Evolutionary conservation across 2,888 invertebrate genomes (phyloP), one percentile per base, ranked within the genome.

Genomic region (Melipona beecheii): DNA sequence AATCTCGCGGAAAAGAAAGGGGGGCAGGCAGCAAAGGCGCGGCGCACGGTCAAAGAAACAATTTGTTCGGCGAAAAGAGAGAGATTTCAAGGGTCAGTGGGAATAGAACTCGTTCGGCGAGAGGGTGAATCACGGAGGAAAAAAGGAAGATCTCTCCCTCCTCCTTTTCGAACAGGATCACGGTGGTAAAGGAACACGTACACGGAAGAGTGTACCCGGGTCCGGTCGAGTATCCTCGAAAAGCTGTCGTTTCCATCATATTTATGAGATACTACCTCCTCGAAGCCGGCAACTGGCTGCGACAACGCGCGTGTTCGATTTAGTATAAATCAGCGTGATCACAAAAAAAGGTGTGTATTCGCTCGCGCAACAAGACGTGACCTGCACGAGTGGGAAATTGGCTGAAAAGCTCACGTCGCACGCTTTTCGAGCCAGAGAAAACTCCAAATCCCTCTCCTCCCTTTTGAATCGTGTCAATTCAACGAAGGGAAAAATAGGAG

Each of bases 391-490:
- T 66, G 87, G 86, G 78, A 87, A 87, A 87, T 87, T 77, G 86
- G 71, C 78, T 78, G 81, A 87, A 89, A 36, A 89, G 83, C 78
- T 84, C 83, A 79, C 84, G 86, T 89, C 87, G 89, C 85, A 83
- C 83, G 90, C 83, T 86, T 76, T 73, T 89, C 86, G 69, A 86
- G 81, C 84, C 85, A 78, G 80, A 81, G 84, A 89, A 89, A 87
- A 89, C 89, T 89, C 84, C 83, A 3, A 4, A 60, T 9, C 6
- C 9, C 9, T 54, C 17, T 17, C 17, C 11, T 15, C 86, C 79
- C 86, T 84, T 89, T 89, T 89, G 86, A 87, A 84, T 86, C 86
- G 86, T 88, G 84, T 86, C 84, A 31, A 85, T 83, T 69, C 75
- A 49, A 64, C 65, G 24, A 36, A 43, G 66, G 52, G 36, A 52